Evolutionary conservation across 2,797 vertebrate genomes (phyloP).

Genomic region (Spondyliosoma cantharus): DNA sequence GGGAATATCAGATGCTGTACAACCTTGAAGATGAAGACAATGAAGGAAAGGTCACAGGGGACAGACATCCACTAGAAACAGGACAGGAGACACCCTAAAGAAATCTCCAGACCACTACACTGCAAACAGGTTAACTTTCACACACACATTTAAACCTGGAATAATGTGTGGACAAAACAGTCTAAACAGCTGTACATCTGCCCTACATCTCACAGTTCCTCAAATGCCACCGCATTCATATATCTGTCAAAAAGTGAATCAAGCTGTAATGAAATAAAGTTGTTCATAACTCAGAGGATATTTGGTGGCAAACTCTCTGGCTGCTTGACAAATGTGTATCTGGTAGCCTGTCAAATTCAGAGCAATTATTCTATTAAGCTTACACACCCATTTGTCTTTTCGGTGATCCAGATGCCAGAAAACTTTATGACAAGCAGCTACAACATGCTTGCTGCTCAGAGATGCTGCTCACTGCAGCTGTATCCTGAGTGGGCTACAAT

Average conservation of each 20-base stretch:
- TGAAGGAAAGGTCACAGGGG: background rate
- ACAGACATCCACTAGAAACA: background rate
- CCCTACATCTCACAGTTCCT: background rate
- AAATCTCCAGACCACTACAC: background rate
- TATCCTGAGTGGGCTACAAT: constrained; percentile 27
- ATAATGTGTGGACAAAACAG: constrained; percentile 4
- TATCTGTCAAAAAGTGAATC: constrained; percentile 29
- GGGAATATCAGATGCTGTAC: background rate
- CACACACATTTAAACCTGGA: background rate
- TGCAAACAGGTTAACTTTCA: constrained; percentile 19
- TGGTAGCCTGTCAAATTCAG: constrained; percentile 57
- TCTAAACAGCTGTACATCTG: constrained; percentile 9
- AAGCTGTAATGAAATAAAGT: constrained; percentile 26
- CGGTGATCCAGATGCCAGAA: constrained; percentile 61
- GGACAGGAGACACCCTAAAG: background rate
- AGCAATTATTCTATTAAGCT: constrained; percentile 60
- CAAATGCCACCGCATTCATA: background rate
- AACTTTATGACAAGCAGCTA: constrained; percentile 38
- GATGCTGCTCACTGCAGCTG: constrained; percentile 52
- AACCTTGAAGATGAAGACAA: constrained; percentile 1
- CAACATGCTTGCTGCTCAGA: constrained; percentile 51
- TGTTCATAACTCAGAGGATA: constrained; percentile 41
- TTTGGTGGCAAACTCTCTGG: constrained; percentile 40
- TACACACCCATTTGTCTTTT: constrained; percentile 55
- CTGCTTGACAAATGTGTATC: constrained; percentile 50